Conservation (phyloP, 1,140 invertebrate species). For the Ceratina calcarata region DNA sequence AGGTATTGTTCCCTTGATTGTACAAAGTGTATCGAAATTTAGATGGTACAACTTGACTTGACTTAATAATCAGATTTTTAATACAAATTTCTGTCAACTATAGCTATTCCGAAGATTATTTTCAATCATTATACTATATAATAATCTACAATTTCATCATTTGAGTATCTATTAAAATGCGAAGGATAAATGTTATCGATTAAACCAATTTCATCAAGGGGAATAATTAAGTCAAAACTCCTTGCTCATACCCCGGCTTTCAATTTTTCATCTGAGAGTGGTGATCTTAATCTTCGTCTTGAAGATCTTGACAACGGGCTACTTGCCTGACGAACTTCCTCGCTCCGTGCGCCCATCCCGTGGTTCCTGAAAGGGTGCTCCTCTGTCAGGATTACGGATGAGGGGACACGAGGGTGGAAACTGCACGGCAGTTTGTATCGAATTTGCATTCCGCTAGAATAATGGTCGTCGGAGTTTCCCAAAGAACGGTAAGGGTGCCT, state of each 20-base stretch:
- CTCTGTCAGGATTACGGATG: conserved; percentile 45
- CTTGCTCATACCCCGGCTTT: neutral
- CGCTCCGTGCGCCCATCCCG: neutral
- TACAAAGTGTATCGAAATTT: no score
- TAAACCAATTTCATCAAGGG: neutral
- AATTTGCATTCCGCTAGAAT: conserved; percentile 63
- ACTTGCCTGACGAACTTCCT: conserved; percentile 45
- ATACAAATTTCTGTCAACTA: no score
- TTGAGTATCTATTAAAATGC: neutral
- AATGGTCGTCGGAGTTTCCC: conserved; percentile 53
- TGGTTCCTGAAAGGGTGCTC: neutral
- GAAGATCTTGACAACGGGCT: conserved; percentile 30
- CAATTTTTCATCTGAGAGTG: neutral
- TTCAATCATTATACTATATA: no score
- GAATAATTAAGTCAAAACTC: neutral
- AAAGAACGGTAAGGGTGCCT: conserved; percentile 9
- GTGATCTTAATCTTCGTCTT: conserved; percentile 29
- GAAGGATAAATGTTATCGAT: neutral
- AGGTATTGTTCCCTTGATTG: no score
- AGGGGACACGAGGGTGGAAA: conserved; percentile 49
- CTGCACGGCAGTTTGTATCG: conserved; percentile 61
- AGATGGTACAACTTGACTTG: no score
- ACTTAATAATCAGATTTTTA: no score
- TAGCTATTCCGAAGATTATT: no score
- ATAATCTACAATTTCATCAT: no score